Evolutionary conservation across 2,113 vertebrate genomes (phyloP).

Genomic region (Heterotis niloticus): DNA sequence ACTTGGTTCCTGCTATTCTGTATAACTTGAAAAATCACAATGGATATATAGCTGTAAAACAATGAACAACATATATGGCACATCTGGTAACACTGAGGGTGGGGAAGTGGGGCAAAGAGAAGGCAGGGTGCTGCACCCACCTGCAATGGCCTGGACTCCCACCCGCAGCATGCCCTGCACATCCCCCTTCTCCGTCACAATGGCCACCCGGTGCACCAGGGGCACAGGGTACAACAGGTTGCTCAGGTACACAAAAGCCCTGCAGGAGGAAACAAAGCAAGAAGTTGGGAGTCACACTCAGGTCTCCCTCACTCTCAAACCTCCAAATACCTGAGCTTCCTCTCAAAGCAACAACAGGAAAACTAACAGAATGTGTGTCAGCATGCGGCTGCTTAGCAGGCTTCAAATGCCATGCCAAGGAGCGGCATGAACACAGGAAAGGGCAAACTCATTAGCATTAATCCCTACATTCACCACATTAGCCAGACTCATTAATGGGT

Average conservation of each 20-base stretch:
- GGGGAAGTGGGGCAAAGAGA: background rate
- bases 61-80: background rate
- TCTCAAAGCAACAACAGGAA: background rate
- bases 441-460: background rate
- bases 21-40: too few species aligned
- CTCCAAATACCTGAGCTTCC: background rate
- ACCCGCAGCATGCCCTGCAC: slow-evolving; percentile 93
- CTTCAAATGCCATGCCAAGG: background rate
- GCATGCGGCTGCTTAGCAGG: background rate
- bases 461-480: background rate
- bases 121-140: slow-evolving; percentile 57
- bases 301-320: background rate
- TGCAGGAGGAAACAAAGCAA: slow-evolving; percentile 46
- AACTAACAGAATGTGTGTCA: background rate
- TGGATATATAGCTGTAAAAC: too few species aligned
- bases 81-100: background rate
- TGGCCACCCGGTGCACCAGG: slow-evolving; percentile 88
- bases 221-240: slow-evolving; percentile 94
- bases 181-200: slow-evolving; percentile 96
- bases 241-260: slow-evolving; percentile 97
- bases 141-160: slow-evolving; percentile 94
- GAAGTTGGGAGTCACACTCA: background rate
- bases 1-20: too few species aligned
- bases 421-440: background rate
- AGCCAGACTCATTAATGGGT: background rate